A percentile compares a stretch with the other conserved stretches of the same genome.
These are phyloP conservation scores for Toxostoma redivivum DNA, from an alignment of 2,113 vertebrate species.

Conservation along the genomic window DNA sequence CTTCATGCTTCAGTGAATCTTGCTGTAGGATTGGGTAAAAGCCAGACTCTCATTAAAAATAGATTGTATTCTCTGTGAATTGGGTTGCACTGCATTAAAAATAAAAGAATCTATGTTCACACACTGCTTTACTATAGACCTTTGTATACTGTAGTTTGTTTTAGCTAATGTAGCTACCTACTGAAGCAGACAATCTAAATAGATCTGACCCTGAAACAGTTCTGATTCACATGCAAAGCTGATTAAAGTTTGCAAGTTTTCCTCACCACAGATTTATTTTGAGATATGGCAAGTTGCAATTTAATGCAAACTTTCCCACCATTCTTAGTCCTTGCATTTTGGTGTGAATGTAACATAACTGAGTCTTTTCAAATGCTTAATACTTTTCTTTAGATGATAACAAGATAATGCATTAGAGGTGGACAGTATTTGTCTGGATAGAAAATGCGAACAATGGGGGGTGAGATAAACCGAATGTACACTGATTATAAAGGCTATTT, in stretches of 20 bases:
- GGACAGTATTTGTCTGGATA: not conserved
- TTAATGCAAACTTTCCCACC: not conserved
- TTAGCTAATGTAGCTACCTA: slow-evolving; percentile 36
- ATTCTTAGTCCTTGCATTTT: not conserved
- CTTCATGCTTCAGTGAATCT: slow-evolving; percentile 9
- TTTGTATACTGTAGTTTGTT: not conserved
- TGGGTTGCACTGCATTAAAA: slow-evolving; percentile 18
- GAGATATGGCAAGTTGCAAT: not conserved
- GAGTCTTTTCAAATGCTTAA: not conserved
- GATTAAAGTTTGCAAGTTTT: not conserved
- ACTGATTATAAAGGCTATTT: not conserved
- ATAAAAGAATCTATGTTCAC: slow-evolving; percentile 15
- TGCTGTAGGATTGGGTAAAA: slow-evolving; percentile 16
- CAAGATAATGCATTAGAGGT: not conserved
- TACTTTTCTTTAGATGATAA: not conserved
- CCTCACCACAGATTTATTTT: not conserved
- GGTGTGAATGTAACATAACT: not conserved
- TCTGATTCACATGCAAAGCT: slow-evolving; percentile 23
- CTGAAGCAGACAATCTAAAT: slow-evolving; percentile 25
- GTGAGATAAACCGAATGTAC: not conserved
- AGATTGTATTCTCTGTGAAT: not conserved
- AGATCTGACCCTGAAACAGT: not conserved
- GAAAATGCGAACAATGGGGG: not conserved
- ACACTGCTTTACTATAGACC: not conserved
- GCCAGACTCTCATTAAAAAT: slow-evolving; percentile 54